Conservation (phyloP, 1,140 invertebrate genomes). For the Kradibia gibbosae region DNA sequence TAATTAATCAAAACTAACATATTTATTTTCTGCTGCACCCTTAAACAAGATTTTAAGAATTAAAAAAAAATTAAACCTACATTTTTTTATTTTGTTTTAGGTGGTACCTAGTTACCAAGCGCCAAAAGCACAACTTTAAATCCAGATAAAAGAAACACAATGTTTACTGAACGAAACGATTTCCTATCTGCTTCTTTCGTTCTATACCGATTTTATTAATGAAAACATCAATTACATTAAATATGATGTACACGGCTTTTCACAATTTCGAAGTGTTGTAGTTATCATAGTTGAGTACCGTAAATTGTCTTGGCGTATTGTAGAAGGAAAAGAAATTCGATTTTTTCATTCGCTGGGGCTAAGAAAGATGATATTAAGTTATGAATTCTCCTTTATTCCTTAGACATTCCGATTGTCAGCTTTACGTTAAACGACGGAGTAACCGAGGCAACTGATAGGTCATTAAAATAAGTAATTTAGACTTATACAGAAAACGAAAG, state of each 20-base stretch:
- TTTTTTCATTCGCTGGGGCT: background rate
- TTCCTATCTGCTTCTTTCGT: background rate
- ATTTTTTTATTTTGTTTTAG: conserved; percentile 12
- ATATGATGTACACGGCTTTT: background rate
- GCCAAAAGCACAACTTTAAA: conserved; percentile 31
- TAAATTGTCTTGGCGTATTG: background rate
- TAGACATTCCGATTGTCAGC: conserved; percentile 48
- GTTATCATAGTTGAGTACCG: background rate
- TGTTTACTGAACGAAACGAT: background rate
- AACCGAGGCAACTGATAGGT: conserved; percentile 23
- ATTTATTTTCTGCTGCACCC: too few species aligned
- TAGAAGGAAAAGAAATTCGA: background rate
- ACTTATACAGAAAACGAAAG: conserved; percentile 17
- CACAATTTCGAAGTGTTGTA: background rate
- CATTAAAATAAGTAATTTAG: conserved; percentile 34
- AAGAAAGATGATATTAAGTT: conserved; percentile 25
- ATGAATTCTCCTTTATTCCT: conserved; percentile 38
- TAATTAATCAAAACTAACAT: too few species aligned
- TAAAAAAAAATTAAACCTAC: background rate
- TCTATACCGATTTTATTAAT: background rate
- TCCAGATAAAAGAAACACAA: background rate
- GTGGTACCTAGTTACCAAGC: conserved; percentile 45
- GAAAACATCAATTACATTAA: background rate
- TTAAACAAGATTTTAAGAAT: too few species aligned
- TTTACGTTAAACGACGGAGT: conserved; percentile 24